phyloP scores from a whole-genome alignment of 2,888 invertebrate genomes.

The Sylvicola cinctus region DNA sequence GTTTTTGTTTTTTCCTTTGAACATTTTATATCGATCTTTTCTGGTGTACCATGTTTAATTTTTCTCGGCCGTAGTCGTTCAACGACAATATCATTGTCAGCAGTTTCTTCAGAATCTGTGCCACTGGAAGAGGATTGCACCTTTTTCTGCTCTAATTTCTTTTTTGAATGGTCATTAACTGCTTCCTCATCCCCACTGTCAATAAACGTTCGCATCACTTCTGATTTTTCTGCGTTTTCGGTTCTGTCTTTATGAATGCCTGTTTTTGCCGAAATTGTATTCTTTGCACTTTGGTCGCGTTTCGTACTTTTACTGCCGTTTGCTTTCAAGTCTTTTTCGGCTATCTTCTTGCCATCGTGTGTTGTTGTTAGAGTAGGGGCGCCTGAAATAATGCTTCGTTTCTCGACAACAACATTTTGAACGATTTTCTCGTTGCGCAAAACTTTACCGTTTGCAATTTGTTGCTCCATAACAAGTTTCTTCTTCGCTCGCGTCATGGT shows the following conservation, averaged over 20 bases:
- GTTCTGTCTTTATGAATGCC: neutral
- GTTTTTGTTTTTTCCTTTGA: neutral
- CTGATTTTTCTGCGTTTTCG: neutral
- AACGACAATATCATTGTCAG: neutral
- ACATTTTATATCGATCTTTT: neutral
- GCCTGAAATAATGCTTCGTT: too few species aligned
- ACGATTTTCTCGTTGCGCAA: slow-evolving; percentile 14
- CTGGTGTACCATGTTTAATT: neutral
- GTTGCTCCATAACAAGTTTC: slow-evolving; percentile 20
- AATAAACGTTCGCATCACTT: neutral
- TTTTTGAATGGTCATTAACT: neutral
- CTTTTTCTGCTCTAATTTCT: neutral
- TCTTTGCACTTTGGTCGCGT: too few species aligned
- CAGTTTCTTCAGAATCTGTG: neutral
- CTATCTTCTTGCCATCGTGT: neutral
- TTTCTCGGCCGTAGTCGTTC: slow-evolving; percentile 3
- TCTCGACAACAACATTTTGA: neutral
- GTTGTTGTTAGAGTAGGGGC: neutral
- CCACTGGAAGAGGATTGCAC: neutral
- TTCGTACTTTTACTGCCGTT: too few species aligned
- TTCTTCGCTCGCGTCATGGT: slow-evolving; percentile 25
- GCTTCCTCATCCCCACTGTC: slow-evolving; percentile 2
- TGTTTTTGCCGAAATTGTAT: neutral
- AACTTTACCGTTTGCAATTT: slow-evolving; percentile 22
- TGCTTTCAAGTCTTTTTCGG: neutral